Base-by-base conservation (phyloP, 92 coral and sea anemone species). In the Paragorgia papillata region DNA sequence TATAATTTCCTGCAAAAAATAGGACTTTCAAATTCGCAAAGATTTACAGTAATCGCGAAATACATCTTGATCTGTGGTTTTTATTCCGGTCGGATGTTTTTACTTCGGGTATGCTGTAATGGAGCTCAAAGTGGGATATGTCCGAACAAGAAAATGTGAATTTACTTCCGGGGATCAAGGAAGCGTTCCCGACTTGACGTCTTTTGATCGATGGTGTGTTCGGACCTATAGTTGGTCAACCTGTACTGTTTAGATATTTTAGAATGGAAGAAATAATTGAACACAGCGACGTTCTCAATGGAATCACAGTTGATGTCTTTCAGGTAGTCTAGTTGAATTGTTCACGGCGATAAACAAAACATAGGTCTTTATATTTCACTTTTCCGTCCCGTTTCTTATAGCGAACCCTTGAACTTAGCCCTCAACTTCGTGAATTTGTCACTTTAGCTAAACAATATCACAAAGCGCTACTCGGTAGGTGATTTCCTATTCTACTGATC, bases 381-480 rank as follows among this genome's bases (percentile, higher is more conserved):
- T 44, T 62, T 50, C 39, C 35, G 65, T 79, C 49, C 43, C 63
- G 21, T 54, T 66, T n/a, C 51, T 35, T 74, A 49, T 64, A 95
- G 99, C 89, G 84, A 68, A 81, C 89, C 43, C 79, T 95, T 58
- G 97, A 95, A 59, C 75, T 95, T 21, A 82, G 89, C 30, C 97
- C 95, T 7, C 88, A 82, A 9, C 74, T 95, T 22, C 87, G 90
- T 49, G 99, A 95, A 49, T 89, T 95, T 8, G 80, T 92, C 49
- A 27, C 85, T 2, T 83, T 85, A 35, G 92, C 99, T 9, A 87
- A 87, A 44, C 90, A 89, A 50, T 95, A 95, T 63, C 89, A 86
- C 37, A 95, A 91, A 57, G 88, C 99, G 1, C 69, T 95, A 34
- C 99, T 91, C 48, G 84, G 99, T 95, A 77, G 87, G 99, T 85